Evolutionary conservation across 1,140 invertebrate species (phyloP).

Genomic region (Drosophila bocki): DNA sequence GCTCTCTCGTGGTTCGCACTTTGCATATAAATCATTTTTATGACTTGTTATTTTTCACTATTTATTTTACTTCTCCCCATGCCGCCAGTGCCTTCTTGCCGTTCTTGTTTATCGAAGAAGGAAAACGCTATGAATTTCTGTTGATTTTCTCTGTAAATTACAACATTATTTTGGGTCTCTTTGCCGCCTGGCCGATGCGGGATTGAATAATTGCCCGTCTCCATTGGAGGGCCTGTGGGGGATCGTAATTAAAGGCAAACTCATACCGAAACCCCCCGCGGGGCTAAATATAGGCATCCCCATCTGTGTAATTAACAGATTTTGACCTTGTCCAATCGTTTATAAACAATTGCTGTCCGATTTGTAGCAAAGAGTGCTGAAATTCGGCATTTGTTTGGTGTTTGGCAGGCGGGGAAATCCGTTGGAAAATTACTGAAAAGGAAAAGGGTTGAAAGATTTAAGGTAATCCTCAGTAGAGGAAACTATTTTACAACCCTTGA

Average conservation of each 20-base stretch:
- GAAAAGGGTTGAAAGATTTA: conserved; percentile 26
- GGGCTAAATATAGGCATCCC: conserved; percentile 28
- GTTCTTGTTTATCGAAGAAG: conserved; percentile 62
- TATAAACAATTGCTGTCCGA: conserved; percentile 45
- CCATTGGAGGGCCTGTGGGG: conserved; percentile 35
- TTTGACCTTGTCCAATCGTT: conserved; percentile 63
- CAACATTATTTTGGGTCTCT: conserved; percentile 66
- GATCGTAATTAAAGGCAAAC: conserved; percentile 57
- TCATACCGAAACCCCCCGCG: conserved; percentile 26
- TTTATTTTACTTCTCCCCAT: conserved; percentile 67
- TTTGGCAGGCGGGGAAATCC: conserved; percentile 21
- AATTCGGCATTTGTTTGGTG: conserved; percentile 31
- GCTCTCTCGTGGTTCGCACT: conserved; percentile 62
- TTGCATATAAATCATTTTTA: conserved; percentile 83
- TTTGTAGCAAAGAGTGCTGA: conserved; percentile 12
- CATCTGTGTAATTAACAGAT: conserved; percentile 59
- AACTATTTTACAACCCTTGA: conserved; percentile 28
- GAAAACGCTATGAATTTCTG: conserved; percentile 50
- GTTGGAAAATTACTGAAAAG: conserved; percentile 24
- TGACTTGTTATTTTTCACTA: conserved; percentile 83
- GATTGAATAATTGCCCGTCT: conserved; percentile 62
- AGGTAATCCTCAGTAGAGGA: conserved; percentile 12
- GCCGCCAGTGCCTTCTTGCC: not conserved
- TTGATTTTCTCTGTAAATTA: conserved; percentile 63
- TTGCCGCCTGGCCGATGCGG: conserved; percentile 31